Conservation (phyloP, 2,797 vertebrate genomes). For the Hippocampus kuda region DNA sequence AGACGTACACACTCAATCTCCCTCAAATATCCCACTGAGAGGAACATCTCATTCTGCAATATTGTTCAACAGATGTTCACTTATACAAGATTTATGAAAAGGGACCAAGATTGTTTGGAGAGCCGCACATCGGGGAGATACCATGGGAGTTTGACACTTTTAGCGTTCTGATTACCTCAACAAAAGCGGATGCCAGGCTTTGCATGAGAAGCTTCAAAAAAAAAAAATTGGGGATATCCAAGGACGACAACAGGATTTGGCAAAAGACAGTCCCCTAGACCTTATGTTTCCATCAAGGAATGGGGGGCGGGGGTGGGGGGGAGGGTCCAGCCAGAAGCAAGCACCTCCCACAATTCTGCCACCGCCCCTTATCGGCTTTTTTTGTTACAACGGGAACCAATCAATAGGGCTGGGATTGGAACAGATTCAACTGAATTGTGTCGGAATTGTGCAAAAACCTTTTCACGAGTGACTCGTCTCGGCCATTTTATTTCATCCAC, state of each 20-base stretch:
- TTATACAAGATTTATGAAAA: constrained; percentile 16
- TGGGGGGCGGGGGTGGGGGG: no score
- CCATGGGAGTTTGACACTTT: neutral
- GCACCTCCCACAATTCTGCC: neutral
- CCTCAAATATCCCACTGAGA: constrained; percentile 8
- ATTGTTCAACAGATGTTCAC: constrained; percentile 21
- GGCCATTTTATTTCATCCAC: no score
- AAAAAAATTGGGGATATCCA: neutral
- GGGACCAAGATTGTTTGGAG: neutral
- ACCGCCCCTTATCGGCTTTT: no score
- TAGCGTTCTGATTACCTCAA: constrained; percentile 1
- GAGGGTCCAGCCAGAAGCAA: neutral
- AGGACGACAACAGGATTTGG: neutral
- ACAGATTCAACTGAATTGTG: no score
- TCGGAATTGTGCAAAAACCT: no score
- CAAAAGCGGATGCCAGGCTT: neutral
- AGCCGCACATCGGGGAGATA: neutral
- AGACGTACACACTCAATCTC: neutral
- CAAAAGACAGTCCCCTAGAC: no score
- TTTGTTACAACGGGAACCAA: no score
- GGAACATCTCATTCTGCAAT: constrained; percentile 12
- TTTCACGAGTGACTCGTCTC: no score
- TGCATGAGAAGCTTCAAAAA: neutral
- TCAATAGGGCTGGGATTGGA: no score
- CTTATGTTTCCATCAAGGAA: no score